These are phyloP conservation scores for Ptilodon capucinus DNA, from an alignment of 2,888 invertebrate genomes.

Conservation along the genomic window DNA sequence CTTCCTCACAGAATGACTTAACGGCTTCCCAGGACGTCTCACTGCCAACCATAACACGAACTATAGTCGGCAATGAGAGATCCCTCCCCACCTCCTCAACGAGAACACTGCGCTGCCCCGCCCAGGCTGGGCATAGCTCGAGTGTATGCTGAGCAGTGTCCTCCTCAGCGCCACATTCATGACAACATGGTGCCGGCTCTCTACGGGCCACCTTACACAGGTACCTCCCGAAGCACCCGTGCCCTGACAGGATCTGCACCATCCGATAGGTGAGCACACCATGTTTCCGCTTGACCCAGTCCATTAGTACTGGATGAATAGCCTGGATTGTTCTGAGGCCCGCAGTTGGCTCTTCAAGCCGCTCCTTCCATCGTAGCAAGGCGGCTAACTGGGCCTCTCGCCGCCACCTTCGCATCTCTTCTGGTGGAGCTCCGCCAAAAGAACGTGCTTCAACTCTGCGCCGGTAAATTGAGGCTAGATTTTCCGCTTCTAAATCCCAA, in stretches of 20 bases:
- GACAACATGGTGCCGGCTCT: not conserved
- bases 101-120: not conserved
- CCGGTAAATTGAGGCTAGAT: not conserved
- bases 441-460: too few species aligned
- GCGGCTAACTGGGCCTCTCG: not conserved
- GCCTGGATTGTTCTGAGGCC: not conserved
- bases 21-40: not conserved
- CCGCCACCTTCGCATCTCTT: not conserved
- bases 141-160: conserved; percentile 2
- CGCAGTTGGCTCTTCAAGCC: not conserved
- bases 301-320: not conserved
- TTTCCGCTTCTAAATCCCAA: conserved; percentile 8
- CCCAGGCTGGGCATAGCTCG: not conserved
- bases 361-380: not conserved
- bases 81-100: not conserved
- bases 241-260: too few species aligned
- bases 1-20: not conserved
- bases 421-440: too few species aligned
- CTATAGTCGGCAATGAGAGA: conserved; percentile 2
- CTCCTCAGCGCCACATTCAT: not conserved
- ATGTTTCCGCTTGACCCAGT: not conserved
- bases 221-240: conserved; percentile 2
- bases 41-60: not conserved
- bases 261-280: not conserved
- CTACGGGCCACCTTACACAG: conserved; percentile 1